Evolutionary conservation across 2,888 invertebrate genomes (phyloP), one percentile per base, ranked within the genome.

Genomic region (Gibbula magus): DNA sequence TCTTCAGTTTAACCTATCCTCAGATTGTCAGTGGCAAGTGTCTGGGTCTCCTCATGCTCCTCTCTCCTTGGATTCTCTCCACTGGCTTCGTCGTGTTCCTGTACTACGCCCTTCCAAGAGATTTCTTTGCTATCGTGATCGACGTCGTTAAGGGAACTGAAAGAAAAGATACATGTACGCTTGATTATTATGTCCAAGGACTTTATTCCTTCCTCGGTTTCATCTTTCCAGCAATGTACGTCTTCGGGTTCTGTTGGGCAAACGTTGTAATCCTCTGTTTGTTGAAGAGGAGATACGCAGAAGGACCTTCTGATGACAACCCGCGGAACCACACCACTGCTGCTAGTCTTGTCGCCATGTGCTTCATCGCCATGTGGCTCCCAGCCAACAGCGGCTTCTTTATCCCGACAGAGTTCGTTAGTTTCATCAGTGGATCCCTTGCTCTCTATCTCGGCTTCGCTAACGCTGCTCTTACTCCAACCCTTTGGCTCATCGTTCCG

Each of bases 301-400:
- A 70, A 7, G 35, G 35, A 13, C 56, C 56, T 56, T 70, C 35
- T 20, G n/a, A 32, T 20, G 70, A 70, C 29, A 70, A 70, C 39
- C 70, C 70, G 1, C 29, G 20, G 39, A 70, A 20, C n/a, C 70
- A 70, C 70, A 70, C 70, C 70, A 39, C 39, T 70, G 70, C 70
- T 20, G 20, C 32, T 25, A 35, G 32, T 35, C 35, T 70, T 0
- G 70, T 70, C 2, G 32, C 70, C 39, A 20, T 70, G 32, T 70
- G 29, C 32, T 70, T 70, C 70, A 70, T 70, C n/a, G 70, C 32
- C 16, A 70, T 70, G 70, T 70, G 70, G 70, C 35, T 70, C 13
- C 70, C 70, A 20, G 70, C 35, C 10, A 29, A 70, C 35, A 18
- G 70, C 25, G n/a, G 20, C 4, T 35, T 35, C 39, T 45, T 45